These are phyloP conservation scores for Mesorhabditis sp. DNA, from an alignment of 2,888 invertebrate species.

Conservation along the genomic window DNA sequence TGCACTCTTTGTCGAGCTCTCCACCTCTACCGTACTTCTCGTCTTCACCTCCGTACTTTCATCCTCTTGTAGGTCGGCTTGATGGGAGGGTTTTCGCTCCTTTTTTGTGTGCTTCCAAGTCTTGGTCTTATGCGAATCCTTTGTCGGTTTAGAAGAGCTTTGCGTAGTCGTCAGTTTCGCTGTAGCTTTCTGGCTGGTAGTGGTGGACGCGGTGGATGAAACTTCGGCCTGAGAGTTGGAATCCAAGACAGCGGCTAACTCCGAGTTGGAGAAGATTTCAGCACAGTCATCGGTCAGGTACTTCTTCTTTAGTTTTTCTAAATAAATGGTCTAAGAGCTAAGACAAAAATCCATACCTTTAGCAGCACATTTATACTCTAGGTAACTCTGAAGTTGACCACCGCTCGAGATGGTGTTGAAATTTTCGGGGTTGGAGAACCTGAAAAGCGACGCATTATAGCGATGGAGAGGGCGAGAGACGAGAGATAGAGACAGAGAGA, in stretches of 20 bases:
- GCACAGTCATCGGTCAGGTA: slow-evolving; percentile 20
- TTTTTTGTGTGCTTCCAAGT: neutral
- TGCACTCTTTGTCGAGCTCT: neutral
- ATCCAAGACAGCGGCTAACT: neutral
- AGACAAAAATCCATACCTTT: slow-evolving; percentile 21
- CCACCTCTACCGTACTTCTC: neutral
- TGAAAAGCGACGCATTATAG: slow-evolving; percentile 12
- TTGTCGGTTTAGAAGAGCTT: neutral
- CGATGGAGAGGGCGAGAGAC: neutral
- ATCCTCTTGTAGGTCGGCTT: neutral
- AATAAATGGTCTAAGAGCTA: neutral
- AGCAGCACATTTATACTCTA: slow-evolving; percentile 50
- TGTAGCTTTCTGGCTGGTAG: neutral
- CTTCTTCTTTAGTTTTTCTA: slow-evolving; percentile 19
- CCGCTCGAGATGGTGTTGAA: slow-evolving; percentile 47
- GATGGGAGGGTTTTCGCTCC: neutral
- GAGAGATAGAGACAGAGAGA: neutral
- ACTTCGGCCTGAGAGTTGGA: neutral
- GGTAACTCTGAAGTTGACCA: slow-evolving; percentile 43
- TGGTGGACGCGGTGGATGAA: neutral
- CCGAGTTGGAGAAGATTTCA: slow-evolving; percentile 14
- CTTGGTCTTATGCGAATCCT: neutral
- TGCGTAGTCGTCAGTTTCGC: neutral
- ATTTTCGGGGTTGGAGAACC: slow-evolving; percentile 50
- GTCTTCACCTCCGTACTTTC: neutral